Evolutionary conservation across 2,113 vertebrate species (phyloP).

Genomic region (Pterocles gutturalis): DNA sequence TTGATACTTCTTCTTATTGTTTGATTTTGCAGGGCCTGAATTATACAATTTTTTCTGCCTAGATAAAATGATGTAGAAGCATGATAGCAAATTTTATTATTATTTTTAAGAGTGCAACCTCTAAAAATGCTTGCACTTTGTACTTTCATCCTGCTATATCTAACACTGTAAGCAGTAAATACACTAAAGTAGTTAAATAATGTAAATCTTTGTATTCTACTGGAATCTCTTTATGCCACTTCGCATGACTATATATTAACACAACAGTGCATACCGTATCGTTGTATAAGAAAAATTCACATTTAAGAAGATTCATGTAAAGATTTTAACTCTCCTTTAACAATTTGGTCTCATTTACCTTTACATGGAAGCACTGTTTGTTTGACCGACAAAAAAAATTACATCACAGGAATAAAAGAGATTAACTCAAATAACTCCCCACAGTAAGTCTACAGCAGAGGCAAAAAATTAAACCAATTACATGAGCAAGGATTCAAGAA

Average conservation of each 20-base stretch:
- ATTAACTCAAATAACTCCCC: slow-evolving; percentile 8
- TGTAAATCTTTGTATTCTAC: background rate
- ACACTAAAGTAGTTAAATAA: background rate
- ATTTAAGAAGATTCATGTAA: background rate
- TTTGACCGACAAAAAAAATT: background rate
- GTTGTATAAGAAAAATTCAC: background rate
- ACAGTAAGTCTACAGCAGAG: background rate
- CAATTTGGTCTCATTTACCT: background rate
- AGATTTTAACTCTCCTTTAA: background rate
- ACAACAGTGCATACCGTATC: background rate
- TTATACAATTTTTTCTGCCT: background rate
- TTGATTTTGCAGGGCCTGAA: background rate
- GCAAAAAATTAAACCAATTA: slow-evolving; percentile 43
- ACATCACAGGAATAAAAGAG: background rate
- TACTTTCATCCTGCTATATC: background rate
- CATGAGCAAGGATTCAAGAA: background rate
- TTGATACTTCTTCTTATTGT: background rate
- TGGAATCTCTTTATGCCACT: background rate
- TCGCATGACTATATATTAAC: background rate
- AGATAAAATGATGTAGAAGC: background rate
- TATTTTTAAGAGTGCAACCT: background rate
- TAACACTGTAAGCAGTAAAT: too few relatives aligned
- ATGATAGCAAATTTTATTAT: background rate
- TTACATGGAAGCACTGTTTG: background rate
- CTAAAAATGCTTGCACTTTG: background rate